Base-by-base conservation (phyloP, 2,797 vertebrate species). In the Dryobates pubescens region DNA sequence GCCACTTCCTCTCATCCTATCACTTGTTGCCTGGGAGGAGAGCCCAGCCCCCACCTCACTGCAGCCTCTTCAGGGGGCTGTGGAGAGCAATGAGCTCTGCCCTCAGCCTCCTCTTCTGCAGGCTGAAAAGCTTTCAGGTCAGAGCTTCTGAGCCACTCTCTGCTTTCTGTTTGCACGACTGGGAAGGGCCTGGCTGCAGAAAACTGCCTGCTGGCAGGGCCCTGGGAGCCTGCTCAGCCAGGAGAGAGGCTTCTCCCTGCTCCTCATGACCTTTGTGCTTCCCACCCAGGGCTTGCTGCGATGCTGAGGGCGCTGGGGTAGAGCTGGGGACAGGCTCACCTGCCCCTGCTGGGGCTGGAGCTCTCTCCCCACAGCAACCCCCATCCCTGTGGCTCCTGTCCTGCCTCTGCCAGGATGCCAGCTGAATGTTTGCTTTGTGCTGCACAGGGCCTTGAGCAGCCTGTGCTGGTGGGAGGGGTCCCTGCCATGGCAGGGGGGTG, bases 281-380 rank as follows among this genome's bases (percentile, higher is more conserved):
- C 22, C 63, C 0, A 2, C 3, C 5, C 14, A 19, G 59, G 43
- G 9, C 51, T 26, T 3, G 1, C 24, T 1, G 2, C 12, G 73
- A 58, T 78, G 43, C 34, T 1, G 2, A 30, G 43, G 30, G 8
- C 36, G 59, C 34, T n/a, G 61, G 32, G 32, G 45, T 19, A n/a
- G 30, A 17, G 34, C 34, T 23, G 22, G 56, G 69, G 16, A 36
- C 54, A 54, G 36, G 27, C n/a, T 59, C 0, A 1, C 51, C 26
- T 9, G 11, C 18, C 8, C 27, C 0, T 1, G 6, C 61, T 67
- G 62, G n/a, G 45, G 16, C n/a, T 3, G 8, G 36, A 72, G 14
- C 45, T 73, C 0, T 1, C 15, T 6, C 43, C 14, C 26, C 2
- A 5, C 0, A 1, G 22, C 29, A 27, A n/a, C n/a, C 36, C 1